Evolutionary conservation across 1,140 invertebrate species (phyloP), one percentile per base, ranked within the genome.

Genomic region (Drosophila lowei): DNA sequence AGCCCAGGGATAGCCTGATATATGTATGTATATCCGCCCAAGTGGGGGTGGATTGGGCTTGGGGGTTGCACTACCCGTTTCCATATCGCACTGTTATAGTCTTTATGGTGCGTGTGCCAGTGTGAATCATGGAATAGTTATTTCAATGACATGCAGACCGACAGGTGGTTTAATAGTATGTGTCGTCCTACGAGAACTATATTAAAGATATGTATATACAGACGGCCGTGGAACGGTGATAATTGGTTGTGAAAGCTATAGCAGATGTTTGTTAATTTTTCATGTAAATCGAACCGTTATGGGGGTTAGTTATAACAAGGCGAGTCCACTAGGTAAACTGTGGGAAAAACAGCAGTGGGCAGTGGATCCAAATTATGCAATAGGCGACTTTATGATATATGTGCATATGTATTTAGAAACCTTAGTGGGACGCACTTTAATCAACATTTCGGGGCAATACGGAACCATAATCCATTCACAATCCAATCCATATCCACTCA

Each of bases 241-340:
- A 43, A 44, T 47, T 63, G 8, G 18, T 28, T 53, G 68, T 65
- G 72, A 72, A 71, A 76, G 44, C 41, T 16, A 11, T 79, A 58
- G 34, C 79, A 85, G 52, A 41, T 72, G 80, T 41, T 44, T 68
- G 81, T 80, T 86, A 85, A 85, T 85, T 77, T 58, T 54, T 60
- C 66, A 84, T 70, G 59, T 41, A 63, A 53, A 57, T 63, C 46
- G 41, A 68, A 52, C 47, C 47, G 13, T 7, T 18, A 15, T 18
- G 6, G 6, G 46, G 43, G 41, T n/a, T n/a, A n/a, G 15, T 55
- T 23, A 38, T 25, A 11, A 30, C 11, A 16, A 43, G 30, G 16
- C 4, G 34, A 4, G 13, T 38, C 34, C 2, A 13, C 11, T 38
- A 38, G 11, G 34, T 38, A 38, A 38, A 38, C 34, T 38, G 11